Evolutionary conservation across 2,113 vertebrate genomes (phyloP).

Genomic region (Coptodon rendalli): DNA sequence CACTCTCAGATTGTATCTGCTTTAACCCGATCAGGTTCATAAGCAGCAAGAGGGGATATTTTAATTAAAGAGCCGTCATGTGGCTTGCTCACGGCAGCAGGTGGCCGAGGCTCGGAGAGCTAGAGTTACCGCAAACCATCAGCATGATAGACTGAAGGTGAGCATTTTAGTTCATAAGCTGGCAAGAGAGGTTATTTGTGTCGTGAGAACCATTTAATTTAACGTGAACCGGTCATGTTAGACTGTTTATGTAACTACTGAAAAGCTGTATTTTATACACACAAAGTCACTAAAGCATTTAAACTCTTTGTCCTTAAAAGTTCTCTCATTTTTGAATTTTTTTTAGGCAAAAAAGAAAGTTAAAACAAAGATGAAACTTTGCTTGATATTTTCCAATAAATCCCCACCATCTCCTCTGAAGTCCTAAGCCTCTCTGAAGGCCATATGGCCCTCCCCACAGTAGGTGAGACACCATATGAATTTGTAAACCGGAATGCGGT

Average conservation of each 20-base stretch:
- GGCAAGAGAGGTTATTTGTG: not conserved
- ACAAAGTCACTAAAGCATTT: not conserved
- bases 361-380: not conserved
- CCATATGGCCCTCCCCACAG: conserved; percentile 28
- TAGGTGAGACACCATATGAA: conserved; percentile 2
- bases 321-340: not conserved
- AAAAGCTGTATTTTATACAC: not conserved
- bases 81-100: not conserved
- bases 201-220: not conserved
- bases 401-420: not conserved
- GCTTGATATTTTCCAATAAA: not conserved
- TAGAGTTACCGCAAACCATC: not conserved
- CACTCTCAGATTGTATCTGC: not conserved
- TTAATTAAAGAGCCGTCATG: conserved; percentile 11
- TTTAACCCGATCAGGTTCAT: not conserved
- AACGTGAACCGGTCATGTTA: not conserved
- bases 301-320: not conserved
- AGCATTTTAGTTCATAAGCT: not conserved
- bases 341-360: not conserved
- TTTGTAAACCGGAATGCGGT: not conserved
- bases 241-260: not conserved
- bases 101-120: not conserved
- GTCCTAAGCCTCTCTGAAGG: not conserved
- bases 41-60: not conserved
- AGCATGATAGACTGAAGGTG: not conserved